phyloP scores from a whole-genome alignment of 2,797 vertebrate genomes.

The Phalanger gymnotis region DNA sequence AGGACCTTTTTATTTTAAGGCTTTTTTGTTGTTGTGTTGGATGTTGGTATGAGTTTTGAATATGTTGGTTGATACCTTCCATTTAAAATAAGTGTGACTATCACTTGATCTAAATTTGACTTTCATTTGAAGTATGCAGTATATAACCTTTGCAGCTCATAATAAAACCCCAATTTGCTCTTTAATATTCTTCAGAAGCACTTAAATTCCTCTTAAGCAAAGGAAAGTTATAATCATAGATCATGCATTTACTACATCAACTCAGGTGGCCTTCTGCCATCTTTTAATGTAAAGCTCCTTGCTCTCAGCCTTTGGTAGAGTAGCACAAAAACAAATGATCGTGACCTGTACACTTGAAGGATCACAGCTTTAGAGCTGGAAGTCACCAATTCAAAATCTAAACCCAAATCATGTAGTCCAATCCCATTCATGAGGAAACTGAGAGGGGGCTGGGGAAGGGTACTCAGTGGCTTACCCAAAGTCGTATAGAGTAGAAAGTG shows the following conservation, averaged over 20 bases:
- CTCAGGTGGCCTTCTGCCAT: slow-evolving; percentile 3
- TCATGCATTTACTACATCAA: not conserved
- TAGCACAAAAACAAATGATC: not conserved
- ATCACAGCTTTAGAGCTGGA: not conserved
- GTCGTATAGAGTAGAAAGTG: not conserved
- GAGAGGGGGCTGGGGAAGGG: not conserved
- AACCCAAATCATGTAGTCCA: not conserved
- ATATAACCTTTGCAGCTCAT: not conserved
- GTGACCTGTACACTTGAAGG: not conserved
- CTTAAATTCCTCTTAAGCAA: not conserved
- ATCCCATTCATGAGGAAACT: not conserved
- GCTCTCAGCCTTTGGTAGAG: slow-evolving; percentile 5
- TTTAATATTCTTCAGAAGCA: not conserved
- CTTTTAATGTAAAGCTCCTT: not conserved
- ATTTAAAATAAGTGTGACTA: slow-evolving; percentile 37
- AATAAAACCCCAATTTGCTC: slow-evolving; percentile 19
- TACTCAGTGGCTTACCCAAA: not conserved
- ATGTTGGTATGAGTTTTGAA: not conserved
- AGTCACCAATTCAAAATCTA: not conserved
- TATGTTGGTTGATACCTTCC: not conserved
- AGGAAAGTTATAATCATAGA: slow-evolving; percentile 20
- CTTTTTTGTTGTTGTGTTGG: slow-evolving; percentile 3
- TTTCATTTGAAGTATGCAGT: slow-evolving; percentile 37
- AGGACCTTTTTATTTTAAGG: not conserved
- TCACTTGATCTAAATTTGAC: slow-evolving; percentile 31